Percentiles rank a stretch among this genome's conserved stretches.
Conservation (phyloP, 2,113 vertebrate genomes). For the Onychorhynchus coronatus region DNA sequence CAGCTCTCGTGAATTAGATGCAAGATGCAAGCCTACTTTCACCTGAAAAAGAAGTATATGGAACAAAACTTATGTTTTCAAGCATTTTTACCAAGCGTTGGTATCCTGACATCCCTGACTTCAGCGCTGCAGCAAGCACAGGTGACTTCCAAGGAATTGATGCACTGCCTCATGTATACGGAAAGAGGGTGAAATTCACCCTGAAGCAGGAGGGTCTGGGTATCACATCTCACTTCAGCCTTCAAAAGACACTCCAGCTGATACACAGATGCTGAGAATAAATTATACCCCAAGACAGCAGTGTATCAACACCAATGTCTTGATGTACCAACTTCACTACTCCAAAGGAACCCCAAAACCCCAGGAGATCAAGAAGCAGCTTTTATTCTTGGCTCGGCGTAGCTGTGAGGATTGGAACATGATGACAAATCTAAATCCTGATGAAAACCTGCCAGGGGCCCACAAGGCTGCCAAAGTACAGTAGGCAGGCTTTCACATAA, state of each 20-base stretch:
- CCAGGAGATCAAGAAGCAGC: neutral
- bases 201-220: neutral
- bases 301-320: neutral
- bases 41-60: neutral
- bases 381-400: neutral
- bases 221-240: neutral
- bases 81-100: neutral
- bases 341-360: neutral
- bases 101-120: neutral
- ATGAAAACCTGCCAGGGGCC: neutral
- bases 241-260: neutral
- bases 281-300: neutral
- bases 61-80: neutral
- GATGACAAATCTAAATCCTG: conserved; percentile 9
- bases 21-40: neutral
- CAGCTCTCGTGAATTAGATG: neutral
- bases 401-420: neutral
- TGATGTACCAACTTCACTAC: neutral
- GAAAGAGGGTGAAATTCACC: neutral
- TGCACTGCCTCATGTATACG: neutral
- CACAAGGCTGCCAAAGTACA: conserved; percentile 19
- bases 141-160: neutral
- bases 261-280: rapidly evolving
- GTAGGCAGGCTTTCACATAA: conserved; percentile 35
- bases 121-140: neutral